Evolutionary conservation across 1,140 invertebrate species (phyloP).

Genomic region (Heliconius eleuchia): DNA sequence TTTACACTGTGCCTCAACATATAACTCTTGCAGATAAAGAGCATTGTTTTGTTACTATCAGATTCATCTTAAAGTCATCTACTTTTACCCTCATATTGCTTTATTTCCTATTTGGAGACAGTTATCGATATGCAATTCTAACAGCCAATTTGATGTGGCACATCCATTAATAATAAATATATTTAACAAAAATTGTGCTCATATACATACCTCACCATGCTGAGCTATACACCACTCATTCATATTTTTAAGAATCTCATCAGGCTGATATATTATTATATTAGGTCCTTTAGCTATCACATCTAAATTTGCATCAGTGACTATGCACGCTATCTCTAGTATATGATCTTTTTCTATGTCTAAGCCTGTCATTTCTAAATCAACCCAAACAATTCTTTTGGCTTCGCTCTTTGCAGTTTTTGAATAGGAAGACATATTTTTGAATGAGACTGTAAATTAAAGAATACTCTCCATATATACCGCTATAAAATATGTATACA

Average conservation of each 20-base stretch:
- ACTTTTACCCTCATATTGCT: no score
- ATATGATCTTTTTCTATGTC: constrained; percentile 90
- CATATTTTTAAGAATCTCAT: constrained; percentile 89
- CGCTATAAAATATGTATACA: background rate
- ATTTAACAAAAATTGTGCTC: no score
- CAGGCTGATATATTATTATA: constrained; percentile 91
- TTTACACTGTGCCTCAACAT: no score
- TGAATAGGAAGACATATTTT: constrained; percentile 31
- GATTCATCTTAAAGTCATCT: no score
- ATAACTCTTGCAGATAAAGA: no score
- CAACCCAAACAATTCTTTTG: constrained; percentile 81
- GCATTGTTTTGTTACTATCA: no score
- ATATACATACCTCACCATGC: constrained; percentile 85
- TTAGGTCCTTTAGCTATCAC: constrained; percentile 89
- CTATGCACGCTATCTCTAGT: constrained; percentile 93
- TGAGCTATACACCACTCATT: constrained; percentile 90
- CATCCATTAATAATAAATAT: no score
- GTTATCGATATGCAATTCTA: no score
- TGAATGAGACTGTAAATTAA: constrained; percentile 28
- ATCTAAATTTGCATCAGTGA: constrained; percentile 92
- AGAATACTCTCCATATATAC: background rate
- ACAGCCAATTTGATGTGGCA: no score
- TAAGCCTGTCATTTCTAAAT: constrained; percentile 89
- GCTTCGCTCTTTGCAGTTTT: constrained; percentile 40
- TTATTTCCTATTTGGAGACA: background rate